phyloP scores from a whole-genome alignment of 2,888 invertebrate genomes.

The Tetrapedia diversipes region DNA sequence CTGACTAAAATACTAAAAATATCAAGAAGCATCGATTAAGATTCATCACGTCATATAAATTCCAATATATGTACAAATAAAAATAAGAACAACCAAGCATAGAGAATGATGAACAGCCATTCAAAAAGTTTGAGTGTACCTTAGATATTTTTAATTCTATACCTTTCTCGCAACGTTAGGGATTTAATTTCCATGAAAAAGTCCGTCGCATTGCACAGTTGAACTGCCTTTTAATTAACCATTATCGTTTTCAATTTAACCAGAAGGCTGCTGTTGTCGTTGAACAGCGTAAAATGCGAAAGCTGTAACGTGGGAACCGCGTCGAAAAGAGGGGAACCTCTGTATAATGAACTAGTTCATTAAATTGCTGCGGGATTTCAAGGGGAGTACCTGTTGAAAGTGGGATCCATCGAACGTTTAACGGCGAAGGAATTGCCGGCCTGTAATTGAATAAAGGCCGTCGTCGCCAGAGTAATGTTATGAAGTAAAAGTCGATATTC shows the following conservation, averaged over 20 bases:
- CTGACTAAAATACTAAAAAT: no score
- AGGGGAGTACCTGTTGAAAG: conserved; percentile 23
- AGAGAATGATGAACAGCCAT: no score
- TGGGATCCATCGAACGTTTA: neutral
- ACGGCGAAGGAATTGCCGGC: conserved; percentile 14
- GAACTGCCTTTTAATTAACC: neutral
- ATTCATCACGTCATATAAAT: no score
- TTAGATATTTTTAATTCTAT: no score
- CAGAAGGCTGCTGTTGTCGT: neutral
- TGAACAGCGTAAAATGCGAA: neutral
- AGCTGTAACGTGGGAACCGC: no score
- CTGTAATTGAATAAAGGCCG: conserved; percentile 11
- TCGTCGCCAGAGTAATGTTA: neutral
- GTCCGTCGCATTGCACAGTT: no score
- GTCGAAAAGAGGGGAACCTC: neutral
- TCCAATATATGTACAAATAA: no score
- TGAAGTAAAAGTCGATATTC: conserved; percentile 1
- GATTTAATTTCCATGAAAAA: no score
- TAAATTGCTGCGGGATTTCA: conserved; percentile 9
- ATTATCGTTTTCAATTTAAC: neutral
- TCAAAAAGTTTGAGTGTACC: no score
- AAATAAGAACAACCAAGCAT: no score
- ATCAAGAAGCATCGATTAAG: no score
- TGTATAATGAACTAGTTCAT: neutral
- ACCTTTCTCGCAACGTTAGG: no score